phyloP scores from a whole-genome alignment of 1,140 invertebrate species.

The Euglossa dilemma region DNA sequence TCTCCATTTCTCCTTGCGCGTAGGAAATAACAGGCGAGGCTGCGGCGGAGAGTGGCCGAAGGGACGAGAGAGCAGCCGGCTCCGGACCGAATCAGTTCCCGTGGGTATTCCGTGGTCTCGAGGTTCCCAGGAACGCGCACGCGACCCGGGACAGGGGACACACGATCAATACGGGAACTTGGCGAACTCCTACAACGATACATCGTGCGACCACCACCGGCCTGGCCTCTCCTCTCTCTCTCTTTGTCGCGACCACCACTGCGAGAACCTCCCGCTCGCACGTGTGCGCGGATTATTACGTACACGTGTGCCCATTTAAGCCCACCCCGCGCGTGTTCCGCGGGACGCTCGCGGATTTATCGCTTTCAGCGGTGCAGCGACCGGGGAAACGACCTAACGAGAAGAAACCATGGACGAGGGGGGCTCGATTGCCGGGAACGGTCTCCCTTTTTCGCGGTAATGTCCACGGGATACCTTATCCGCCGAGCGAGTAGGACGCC shows the following conservation, averaged over 20 bases:
- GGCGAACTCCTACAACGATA: constrained; percentile 72
- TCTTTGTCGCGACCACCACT: constrained; percentile 42
- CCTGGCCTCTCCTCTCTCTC: constrained; percentile 17
- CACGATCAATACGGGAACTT: constrained; percentile 76
- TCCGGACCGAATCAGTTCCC: constrained; percentile 71
- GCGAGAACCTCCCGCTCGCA: constrained; percentile 50
- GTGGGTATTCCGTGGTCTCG: constrained; percentile 75
- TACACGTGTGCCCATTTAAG: constrained; percentile 66
- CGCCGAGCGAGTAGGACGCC: background rate
- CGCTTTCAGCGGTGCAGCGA: constrained; percentile 29
- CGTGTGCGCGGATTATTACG: constrained; percentile 68
- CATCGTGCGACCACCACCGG: constrained; percentile 35
- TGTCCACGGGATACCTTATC: background rate
- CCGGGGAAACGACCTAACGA: constrained; percentile 20
- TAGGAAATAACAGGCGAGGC: background rate
- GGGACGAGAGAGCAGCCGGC: constrained; percentile 8
- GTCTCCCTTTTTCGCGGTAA: background rate
- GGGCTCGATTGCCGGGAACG: background rate
- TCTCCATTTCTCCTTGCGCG: background rate
- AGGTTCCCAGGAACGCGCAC: constrained; percentile 79
- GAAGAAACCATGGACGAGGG: constrained; percentile 17
- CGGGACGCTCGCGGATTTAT: constrained; percentile 56
- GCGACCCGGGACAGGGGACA: constrained; percentile 72
- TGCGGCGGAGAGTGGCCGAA: constrained; percentile 63
- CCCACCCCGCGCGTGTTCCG: constrained; percentile 20